Conservation (phyloP, 53 echinoderm and acorn worm genomes). For the Apostichopus leukothele region DNA sequence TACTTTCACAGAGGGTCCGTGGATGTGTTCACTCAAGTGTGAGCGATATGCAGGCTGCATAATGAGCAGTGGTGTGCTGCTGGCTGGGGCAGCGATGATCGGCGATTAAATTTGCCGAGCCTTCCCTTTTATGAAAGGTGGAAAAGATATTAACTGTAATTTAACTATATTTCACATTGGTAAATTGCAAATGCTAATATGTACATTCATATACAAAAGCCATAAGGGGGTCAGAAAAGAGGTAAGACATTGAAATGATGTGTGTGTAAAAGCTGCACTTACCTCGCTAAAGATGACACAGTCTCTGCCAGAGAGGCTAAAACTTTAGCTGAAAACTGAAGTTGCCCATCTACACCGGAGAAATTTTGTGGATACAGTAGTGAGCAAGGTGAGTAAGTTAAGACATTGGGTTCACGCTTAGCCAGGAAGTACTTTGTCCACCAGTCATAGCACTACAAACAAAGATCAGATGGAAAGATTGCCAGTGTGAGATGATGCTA, state of each 20-base stretch:
- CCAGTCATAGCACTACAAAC: constrained; percentile 18
- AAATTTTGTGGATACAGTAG: neutral
- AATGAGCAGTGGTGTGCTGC: no score
- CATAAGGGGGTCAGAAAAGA: no score
- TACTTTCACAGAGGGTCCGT: no score
- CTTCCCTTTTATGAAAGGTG: neutral
- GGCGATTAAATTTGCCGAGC: no score
- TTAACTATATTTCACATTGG: neutral
- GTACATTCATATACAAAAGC: neutral
- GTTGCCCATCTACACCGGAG: neutral
- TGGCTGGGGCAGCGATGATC: no score
- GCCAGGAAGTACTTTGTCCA: neutral
- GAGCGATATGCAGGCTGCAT: no score
- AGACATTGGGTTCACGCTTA: constrained; percentile 10
- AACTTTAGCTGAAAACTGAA: neutral
- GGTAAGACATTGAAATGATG: no score
- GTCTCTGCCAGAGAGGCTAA: neutral
- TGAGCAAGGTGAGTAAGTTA: neutral
- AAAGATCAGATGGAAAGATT: no score
- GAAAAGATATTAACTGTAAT: neutral
- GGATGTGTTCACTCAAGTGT: no score
- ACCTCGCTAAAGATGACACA: constrained; percentile 30
- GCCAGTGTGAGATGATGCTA: no score
- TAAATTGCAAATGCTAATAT: neutral
- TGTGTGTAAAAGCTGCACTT: neutral